Conservation (phyloP, 1,140 invertebrate species). For the Dendrolimus punctatus region DNA sequence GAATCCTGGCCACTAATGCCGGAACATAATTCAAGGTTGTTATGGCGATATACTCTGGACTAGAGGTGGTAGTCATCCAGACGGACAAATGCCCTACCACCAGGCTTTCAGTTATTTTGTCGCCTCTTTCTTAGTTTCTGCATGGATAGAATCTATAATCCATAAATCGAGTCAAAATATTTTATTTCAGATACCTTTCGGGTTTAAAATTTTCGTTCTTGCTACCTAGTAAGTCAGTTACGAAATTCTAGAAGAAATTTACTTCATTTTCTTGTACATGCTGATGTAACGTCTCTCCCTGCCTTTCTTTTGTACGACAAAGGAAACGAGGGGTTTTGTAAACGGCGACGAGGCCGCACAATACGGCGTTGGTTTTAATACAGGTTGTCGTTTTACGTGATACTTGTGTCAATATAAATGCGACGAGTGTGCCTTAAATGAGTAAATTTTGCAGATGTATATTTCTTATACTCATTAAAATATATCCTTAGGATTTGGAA, state of each 20-base stretch:
- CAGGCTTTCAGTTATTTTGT: too few species aligned
- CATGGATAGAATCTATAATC: too few species aligned
- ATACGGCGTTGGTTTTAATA: slow-evolving; percentile 34
- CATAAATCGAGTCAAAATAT: too few species aligned
- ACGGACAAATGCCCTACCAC: too few species aligned
- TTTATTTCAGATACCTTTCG: background rate
- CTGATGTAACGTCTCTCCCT: slow-evolving; percentile 24
- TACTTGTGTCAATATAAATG: slow-evolving; percentile 44
- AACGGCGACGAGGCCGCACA: slow-evolving; percentile 20
- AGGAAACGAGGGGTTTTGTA: slow-evolving; percentile 24
- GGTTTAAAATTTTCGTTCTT: slow-evolving; percentile 14
- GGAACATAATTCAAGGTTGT: too few species aligned
- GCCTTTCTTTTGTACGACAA: slow-evolving; percentile 33
- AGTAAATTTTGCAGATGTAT: too few species aligned
- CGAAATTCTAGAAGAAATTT: slow-evolving; percentile 27
- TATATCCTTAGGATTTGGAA: too few species aligned
- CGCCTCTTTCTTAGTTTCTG: too few species aligned
- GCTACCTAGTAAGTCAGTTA: slow-evolving; percentile 24
- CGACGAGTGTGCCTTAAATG: slow-evolving; percentile 10
- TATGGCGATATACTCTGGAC: too few species aligned
- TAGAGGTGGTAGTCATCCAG: too few species aligned
- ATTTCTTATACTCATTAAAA: too few species aligned
- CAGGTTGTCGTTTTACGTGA: slow-evolving; percentile 35
- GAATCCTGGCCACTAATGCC: too few species aligned
- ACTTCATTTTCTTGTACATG: slow-evolving; percentile 37